These are phyloP conservation scores for Catostomus latipinnis DNA, from an alignment of 2,797 vertebrate genomes.

Conservation along the genomic window DNA sequence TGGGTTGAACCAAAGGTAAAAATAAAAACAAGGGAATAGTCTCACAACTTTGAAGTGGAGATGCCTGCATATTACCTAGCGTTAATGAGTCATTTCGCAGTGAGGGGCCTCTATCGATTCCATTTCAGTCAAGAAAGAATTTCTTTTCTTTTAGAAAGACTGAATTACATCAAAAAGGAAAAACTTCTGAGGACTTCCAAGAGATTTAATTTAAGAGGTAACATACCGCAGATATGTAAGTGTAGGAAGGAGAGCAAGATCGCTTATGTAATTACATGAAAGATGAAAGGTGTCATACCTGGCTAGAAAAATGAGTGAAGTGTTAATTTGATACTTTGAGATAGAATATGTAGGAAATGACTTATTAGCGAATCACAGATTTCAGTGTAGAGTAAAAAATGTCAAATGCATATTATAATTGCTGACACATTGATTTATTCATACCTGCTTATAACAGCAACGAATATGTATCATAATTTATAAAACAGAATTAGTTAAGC, in stretches of 20 bases:
- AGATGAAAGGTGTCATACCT: constrained; percentile 36
- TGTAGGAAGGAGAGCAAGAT: constrained; percentile 34
- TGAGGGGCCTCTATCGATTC: constrained; percentile 16
- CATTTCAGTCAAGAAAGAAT: constrained; percentile 33
- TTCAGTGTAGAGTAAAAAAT: background rate
- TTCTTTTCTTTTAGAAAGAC: constrained; percentile 11
- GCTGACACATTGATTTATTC: background rate
- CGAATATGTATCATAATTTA: background rate
- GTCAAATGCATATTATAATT: background rate
- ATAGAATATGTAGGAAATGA: constrained; percentile 1
- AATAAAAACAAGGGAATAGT: constrained; percentile 33
- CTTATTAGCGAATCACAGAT: constrained; percentile 27
- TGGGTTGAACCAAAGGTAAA: background rate
- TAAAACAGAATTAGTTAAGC: background rate
- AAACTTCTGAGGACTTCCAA: constrained; percentile 41
- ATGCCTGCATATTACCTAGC: constrained; percentile 35
- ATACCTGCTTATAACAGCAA: background rate
- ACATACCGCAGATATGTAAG: constrained; percentile 35
- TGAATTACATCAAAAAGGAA: constrained; percentile 51
- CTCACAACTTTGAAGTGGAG: constrained; percentile 55
- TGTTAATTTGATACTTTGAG: background rate
- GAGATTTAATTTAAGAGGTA: constrained; percentile 43
- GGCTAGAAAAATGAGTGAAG: constrained; percentile 8
- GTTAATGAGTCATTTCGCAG: constrained; percentile 54
- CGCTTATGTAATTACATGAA: constrained; percentile 47